These are phyloP conservation scores for Byasa hedistus DNA, from an alignment of 2,888 invertebrate species.

Conservation along the genomic window DNA sequence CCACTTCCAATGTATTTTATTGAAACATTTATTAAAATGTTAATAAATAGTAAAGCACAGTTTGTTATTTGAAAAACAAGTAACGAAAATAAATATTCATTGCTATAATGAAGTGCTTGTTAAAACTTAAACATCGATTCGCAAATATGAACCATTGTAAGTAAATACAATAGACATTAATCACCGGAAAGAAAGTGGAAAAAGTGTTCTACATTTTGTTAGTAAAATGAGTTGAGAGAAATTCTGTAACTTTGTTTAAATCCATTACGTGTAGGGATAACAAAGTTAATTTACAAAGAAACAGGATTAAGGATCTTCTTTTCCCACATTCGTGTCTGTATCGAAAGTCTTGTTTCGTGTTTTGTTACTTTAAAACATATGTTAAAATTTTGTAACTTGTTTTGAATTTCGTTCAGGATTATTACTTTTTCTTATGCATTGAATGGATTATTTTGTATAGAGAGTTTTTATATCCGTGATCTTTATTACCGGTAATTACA, in stretches of 20 bases:
- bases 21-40: too few species aligned
- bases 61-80: too few species aligned
- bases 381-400: not conserved
- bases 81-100: too few species aligned
- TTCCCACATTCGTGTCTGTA: not conserved
- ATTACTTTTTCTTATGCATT: not conserved
- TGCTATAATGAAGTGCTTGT: too few species aligned
- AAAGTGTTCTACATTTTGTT: not conserved
- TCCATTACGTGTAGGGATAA: slow-evolving; percentile 1
- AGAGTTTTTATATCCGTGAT: not conserved
- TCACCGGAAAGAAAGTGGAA: not conserved
- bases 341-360: not conserved
- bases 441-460: too few species aligned
- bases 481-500: not conserved
- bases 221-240: not conserved
- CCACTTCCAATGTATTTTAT: too few species aligned
- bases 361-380: not conserved
- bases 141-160: too few species aligned
- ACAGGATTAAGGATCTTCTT: not conserved
- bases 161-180: not conserved
- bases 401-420: not conserved
- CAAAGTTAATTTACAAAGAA: slow-evolving; percentile 5
- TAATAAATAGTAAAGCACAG: too few species aligned
- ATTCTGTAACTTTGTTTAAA: not conserved
- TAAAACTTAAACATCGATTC: too few species aligned